Conservation (phyloP, 2,113 vertebrate species). For the Euleptes europaea region DNA sequence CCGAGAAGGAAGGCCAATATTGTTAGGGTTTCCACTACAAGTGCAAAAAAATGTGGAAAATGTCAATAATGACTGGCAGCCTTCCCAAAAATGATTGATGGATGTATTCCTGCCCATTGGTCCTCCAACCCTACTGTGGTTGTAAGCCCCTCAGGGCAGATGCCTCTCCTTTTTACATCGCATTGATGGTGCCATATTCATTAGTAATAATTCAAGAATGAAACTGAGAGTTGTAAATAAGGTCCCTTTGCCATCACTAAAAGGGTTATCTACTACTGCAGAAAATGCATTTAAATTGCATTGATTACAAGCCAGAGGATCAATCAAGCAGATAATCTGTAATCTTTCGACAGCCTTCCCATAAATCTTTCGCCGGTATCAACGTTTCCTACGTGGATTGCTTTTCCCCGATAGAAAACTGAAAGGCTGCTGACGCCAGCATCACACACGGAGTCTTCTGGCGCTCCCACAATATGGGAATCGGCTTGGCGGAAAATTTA, state of each 20-base stretch:
- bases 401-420: background rate
- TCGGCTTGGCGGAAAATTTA: background rate
- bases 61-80: too few relatives aligned
- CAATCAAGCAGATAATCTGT: background rate
- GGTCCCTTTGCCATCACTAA: background rate
- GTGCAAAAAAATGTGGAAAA: too few relatives aligned
- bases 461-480: background rate
- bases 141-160: too few relatives aligned
- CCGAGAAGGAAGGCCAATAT: too few relatives aligned
- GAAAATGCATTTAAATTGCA: background rate
- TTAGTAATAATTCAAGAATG: background rate
- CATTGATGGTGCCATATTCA: too few relatives aligned
- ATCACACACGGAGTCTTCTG: background rate
- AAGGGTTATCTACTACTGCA: too few relatives aligned
- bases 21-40: too few relatives aligned
- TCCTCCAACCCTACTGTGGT: too few relatives aligned
- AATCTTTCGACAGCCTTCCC: background rate
- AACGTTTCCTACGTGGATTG: background rate
- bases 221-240: background rate
- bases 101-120: too few relatives aligned
- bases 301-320: background rate
- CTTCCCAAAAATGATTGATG: too few relatives aligned
- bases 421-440: fast-evolving
- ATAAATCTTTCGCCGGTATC: background rate
- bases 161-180: too few relatives aligned